These are phyloP conservation scores for Parotia lawesii DNA, from an alignment of 2,113 vertebrate genomes.

Conservation along the genomic window DNA sequence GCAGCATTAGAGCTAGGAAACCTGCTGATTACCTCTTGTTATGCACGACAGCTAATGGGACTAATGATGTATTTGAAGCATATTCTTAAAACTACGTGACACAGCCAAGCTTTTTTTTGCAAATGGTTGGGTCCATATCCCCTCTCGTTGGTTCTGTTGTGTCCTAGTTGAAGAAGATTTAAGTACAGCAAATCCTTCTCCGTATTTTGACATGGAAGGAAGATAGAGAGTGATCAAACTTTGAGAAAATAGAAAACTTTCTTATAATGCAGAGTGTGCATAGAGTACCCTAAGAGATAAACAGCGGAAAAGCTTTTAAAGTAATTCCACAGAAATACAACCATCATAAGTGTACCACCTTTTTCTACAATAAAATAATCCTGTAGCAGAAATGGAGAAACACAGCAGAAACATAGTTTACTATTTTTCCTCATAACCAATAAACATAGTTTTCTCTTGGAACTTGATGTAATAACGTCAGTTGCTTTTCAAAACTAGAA, in stretches of 20 bases:
- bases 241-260: neutral
- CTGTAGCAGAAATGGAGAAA: neutral
- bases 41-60: neutral
- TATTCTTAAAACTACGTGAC: neutral
- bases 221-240: neutral
- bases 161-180: neutral
- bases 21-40: neutral
- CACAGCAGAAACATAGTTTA: neutral
- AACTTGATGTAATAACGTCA: neutral
- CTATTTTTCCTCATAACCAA: neutral
- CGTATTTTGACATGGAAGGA: neutral
- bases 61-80: neutral
- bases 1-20: neutral
- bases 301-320: neutral
- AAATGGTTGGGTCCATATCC: neutral
- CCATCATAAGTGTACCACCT: fast-evolving
- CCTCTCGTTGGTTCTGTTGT: neutral
- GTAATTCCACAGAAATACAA: neutral
- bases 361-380: neutral
- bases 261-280: neutral
- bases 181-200: neutral
- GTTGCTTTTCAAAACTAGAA: neutral
- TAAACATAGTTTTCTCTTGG: neutral
- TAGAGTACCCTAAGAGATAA: neutral
- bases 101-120: neutral